Conservation (phyloP, 1,140 invertebrate species). For the Harlomillsia oculata region DNA sequence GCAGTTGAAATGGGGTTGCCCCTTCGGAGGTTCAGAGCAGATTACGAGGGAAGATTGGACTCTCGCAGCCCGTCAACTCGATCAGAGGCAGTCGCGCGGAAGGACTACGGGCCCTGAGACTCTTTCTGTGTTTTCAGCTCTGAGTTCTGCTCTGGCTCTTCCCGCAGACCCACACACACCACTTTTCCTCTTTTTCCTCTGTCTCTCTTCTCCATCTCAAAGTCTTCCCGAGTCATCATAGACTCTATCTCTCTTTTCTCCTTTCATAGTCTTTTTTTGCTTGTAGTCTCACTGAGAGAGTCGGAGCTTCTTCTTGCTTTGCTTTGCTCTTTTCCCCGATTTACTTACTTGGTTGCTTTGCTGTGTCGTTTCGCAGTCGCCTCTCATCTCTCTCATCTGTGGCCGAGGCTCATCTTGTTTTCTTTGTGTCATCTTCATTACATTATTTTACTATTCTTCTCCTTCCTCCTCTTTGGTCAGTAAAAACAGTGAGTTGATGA, state of each 20-base stretch:
- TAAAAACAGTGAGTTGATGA: too few species aligned
- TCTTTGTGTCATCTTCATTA: too few species aligned
- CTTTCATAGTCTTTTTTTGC: neutral
- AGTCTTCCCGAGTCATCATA: constrained; percentile 11
- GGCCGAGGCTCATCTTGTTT: constrained; percentile 7
- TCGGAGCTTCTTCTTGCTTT: neutral
- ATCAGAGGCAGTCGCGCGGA: constrained; percentile 30
- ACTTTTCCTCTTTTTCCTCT: constrained; percentile 4
- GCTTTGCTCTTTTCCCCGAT: neutral
- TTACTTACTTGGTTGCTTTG: neutral
- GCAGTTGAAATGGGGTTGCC: constrained; percentile 26
- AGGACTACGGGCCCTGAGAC: too few species aligned
- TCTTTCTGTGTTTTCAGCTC: too few species aligned
- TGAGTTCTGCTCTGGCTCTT: too few species aligned
- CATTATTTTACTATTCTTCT: too few species aligned
- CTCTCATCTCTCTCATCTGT: constrained; percentile 15
- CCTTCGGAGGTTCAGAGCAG: constrained; percentile 31
- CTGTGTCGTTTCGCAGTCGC: neutral
- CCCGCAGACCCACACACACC: constrained; percentile 16
- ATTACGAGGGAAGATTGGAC: constrained; percentile 28
- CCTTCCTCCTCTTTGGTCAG: too few species aligned
- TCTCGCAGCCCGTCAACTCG: constrained; percentile 30
- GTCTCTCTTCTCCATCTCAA: constrained; percentile 19
- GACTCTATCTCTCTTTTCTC: neutral
- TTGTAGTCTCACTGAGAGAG: neutral